Evolutionary conservation across 2,113 vertebrate species (phyloP).

Genomic region (Pheucticus melanocephalus): DNA sequence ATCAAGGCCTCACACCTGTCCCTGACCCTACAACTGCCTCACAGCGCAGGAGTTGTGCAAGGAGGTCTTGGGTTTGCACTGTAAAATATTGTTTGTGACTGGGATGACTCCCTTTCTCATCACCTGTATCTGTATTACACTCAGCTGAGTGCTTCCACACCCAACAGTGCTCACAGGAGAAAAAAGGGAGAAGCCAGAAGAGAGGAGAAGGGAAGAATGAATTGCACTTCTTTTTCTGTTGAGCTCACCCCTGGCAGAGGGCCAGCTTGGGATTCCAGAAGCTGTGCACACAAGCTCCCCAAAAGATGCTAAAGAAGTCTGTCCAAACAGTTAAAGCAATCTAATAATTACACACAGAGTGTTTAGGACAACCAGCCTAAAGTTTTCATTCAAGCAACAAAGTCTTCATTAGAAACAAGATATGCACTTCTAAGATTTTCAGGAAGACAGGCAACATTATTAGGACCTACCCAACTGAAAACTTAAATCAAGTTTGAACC

Average conservation of each 20-base stretch:
- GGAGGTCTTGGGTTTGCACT: neutral
- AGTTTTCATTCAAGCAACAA: neutral
- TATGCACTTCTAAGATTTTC: neutral
- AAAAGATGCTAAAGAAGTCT: neutral
- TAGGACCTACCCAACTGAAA: neutral
- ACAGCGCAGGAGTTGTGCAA: neutral
- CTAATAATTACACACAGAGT: neutral
- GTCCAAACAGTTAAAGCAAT: neutral
- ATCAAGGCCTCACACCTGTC: neutral
- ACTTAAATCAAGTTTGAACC: neutral
- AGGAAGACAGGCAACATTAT: neutral
- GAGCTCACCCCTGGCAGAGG: neutral
- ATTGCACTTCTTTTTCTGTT: neutral
- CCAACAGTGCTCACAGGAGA: neutral
- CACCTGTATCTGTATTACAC: rapidly evolving
- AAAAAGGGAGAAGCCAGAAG: neutral
- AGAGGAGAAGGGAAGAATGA: neutral
- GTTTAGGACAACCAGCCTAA: neutral
- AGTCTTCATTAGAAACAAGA: neutral
- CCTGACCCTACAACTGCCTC: neutral
- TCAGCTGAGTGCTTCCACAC: neutral
- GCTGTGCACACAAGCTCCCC: neutral
- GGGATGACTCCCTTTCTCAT: neutral
- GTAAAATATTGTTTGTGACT: neutral
- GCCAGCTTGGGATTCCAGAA: neutral